Base-by-base conservation (phyloP, 2,113 vertebrate genomes). In the Nycticebus coucang region DNA sequence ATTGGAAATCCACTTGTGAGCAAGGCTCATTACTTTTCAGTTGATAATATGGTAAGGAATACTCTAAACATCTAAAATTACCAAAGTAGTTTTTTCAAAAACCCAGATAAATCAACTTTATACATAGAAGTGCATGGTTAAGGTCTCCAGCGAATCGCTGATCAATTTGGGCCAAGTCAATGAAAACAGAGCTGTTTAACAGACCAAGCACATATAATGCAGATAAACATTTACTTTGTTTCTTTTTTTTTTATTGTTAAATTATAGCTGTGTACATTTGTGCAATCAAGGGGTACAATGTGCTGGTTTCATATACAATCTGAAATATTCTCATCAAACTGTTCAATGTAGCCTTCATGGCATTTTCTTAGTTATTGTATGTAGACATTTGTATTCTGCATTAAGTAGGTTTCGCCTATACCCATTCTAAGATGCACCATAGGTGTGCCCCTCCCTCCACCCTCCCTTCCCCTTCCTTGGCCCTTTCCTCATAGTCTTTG, bases 161-260 rank as follows among this genome's bases (percentile, higher is more conserved):
- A 90, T 87, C 80, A 68, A 68, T 90, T 62, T 95, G 84, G 60
- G 81, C 77, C 92, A 96, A 95, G 93, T 93, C 88, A 87, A 78
- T 88, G 88, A 84, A 95, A 97, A 95, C 85, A 92, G 80, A 86
- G 59, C 81, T 90, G 50, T 89, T 97, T 92, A 89, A 84, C n/a
- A 96, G 88, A 93, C 66, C 72, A 71, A 92, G 88, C 92, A 95
- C 77, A 92, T 97, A 95, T 97, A 97, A 91, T 64, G 19, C 81
- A 96, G 64, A 72, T 92, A 95, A 96, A 96, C 94, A 95, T 96
- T 95, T 92, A 95, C 86, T 96, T 60, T 85, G 41, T 81, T 69
- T 95, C 92, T 95, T 93, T 41, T 41, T 41, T 41, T 41, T 41
- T 41, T 41, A 41, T 41, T 41, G 41, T 41, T 41, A 41, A 41